Base-by-base conservation (phyloP, 2,888 invertebrate genomes). In the Hypolimnas misippus region DNA sequence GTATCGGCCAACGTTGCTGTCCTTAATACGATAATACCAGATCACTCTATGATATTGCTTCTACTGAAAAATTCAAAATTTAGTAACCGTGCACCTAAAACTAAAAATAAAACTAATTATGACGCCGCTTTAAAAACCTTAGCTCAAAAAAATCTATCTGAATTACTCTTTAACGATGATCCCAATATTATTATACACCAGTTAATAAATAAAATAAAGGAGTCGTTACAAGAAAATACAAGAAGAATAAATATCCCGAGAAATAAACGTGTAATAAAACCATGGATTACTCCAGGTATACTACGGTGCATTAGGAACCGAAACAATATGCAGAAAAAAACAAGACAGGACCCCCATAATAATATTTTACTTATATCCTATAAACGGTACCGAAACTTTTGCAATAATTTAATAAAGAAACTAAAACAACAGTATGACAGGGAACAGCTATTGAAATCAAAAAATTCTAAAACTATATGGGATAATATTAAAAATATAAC, bases 11-110 rank as follows among this genome's bases (percentile, higher is more conserved):
- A 31, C 8, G 55, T 61, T 38, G 59, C 62, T 21, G 17, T 68
- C 3, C 16, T 64, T 6, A 52, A 59, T 8, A 62, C 67, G 1
- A 53, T 54, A 16, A 35, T 60, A 35, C 65, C 64, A 8, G 64
- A 67, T 33, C 67, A 64, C 25, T 8, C 3, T 29, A 51, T 56
- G 50, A 17, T 62, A 51, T 14, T 52, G 10, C 25, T 50, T 2
- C 19, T 42, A n/a, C 5, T 55, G 25, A 1, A 35, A 4, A 49
- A 56, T 8, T 29, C 14, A 16, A 54, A 35, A 14, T 44, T 19
- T 12, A 40, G 5, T 12, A 31, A 12, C 14, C 4, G 10, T 12
- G 19, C 19, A 14, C 16, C 7, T 2, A 55, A 50, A 50, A 46
- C 7, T 12, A 49, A 49, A 29, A 46, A 12, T 29, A 35, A 21